phyloP scores from a whole-genome alignment of 2,113 vertebrate species.

The Ceyx margarethae region DNA sequence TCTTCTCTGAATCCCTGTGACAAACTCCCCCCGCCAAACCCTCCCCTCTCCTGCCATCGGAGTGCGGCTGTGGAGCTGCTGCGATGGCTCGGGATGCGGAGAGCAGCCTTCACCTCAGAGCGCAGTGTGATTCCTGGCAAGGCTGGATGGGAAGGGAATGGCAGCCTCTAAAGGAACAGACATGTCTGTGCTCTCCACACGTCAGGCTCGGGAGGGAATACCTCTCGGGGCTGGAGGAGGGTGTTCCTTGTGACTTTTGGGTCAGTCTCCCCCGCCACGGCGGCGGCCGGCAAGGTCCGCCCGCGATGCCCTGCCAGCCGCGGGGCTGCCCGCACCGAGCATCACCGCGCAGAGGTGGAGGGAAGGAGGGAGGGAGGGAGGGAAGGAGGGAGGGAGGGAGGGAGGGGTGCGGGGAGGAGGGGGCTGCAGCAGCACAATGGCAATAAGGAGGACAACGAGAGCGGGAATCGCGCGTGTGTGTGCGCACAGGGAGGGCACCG shows the following conservation, averaged over 20 bases:
- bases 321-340: neutral
- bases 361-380: too few relatives aligned
- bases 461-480: neutral
- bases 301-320: neutral
- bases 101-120: neutral
- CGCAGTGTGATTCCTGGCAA: slow-evolving; percentile 1
- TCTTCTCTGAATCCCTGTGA: neutral
- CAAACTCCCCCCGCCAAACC: neutral
- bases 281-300: slow-evolving; percentile 12
- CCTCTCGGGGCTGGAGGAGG: slow-evolving; percentile 6
- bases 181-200: slow-evolving; percentile 23
- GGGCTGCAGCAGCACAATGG: slow-evolving; percentile 12
- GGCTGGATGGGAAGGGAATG: neutral
- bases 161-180: neutral
- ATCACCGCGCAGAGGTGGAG: neutral
- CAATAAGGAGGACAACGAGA: neutral
- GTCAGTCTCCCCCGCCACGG: slow-evolving; percentile 1
- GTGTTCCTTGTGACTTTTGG: slow-evolving; percentile 33
- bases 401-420: neutral
- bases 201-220: slow-evolving; percentile 16
- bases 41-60: neutral
- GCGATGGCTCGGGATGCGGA: neutral
- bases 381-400: neutral
- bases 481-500: neutral
- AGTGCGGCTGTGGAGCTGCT: neutral